These are phyloP conservation scores for Amblyjoppa proteus DNA, from an alignment of 2,888 invertebrate species.

Conservation along the genomic window DNA sequence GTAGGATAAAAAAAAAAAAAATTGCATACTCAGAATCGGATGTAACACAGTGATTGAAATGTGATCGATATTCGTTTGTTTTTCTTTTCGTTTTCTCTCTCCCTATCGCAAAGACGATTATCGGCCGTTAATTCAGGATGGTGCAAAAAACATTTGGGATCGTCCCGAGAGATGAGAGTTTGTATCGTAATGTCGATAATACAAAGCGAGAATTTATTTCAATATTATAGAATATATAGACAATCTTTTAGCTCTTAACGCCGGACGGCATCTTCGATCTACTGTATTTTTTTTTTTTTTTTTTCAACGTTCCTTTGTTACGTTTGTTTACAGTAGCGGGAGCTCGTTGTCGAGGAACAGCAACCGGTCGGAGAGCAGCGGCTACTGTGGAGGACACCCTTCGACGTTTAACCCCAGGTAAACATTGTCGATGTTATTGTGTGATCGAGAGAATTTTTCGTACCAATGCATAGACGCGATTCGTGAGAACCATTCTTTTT, in stretches of 20 bases:
- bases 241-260: not conserved
- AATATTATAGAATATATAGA: not conserved
- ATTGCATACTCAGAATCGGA: not conserved
- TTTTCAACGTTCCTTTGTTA: slow-evolving; percentile 48
- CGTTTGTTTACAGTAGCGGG: slow-evolving; percentile 86
- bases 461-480: slow-evolving; percentile 3
- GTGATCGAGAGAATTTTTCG: not conserved
- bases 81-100: not conserved
- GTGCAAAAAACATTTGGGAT: slow-evolving; percentile 52
- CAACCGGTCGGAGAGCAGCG: slow-evolving; percentile 92
- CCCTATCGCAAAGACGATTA: not conserved
- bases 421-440: slow-evolving; percentile 62
- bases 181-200: slow-evolving; percentile 33
- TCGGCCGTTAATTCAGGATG: slow-evolving; percentile 25
- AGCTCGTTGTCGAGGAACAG: slow-evolving; percentile 93
- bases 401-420: slow-evolving; percentile 88
- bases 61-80: not conserved
- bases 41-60: not conserved
- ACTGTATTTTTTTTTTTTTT: too few species aligned
- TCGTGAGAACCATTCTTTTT: not conserved
- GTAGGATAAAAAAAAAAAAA: not conserved
- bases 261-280: not conserved
- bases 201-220: not conserved
- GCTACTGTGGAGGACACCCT: slow-evolving; percentile 90
- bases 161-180: slow-evolving; percentile 48